These are phyloP conservation scores for Quadroppia sp. DNA, from an alignment of 2,888 invertebrate species.

Conservation along the genomic window DNA sequence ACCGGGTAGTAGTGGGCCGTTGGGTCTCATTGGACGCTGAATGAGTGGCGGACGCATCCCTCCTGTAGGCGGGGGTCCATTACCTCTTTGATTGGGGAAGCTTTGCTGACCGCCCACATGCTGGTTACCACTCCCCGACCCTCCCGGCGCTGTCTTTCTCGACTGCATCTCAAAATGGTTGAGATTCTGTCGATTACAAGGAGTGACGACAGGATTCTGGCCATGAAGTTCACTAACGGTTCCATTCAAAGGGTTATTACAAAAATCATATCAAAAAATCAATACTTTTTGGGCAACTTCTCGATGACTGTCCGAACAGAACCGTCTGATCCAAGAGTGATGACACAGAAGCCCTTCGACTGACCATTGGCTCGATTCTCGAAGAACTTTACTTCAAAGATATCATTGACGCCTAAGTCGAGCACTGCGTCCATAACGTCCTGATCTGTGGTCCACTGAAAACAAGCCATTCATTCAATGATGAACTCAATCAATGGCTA, in stretches of 20 bases:
- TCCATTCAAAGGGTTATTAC: slow-evolving; percentile 20
- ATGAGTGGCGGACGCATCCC: slow-evolving; percentile 50
- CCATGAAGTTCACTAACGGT: slow-evolving; percentile 73
- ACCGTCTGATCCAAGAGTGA: slow-evolving; percentile 85
- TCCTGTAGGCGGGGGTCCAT: slow-evolving; percentile 45
- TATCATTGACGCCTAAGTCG: slow-evolving; percentile 82
- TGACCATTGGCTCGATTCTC: slow-evolving; percentile 98
- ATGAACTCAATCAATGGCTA: not conserved
- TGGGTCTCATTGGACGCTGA: slow-evolving; percentile 43
- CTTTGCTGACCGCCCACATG: slow-evolving; percentile 49
- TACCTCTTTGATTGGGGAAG: slow-evolving; percentile 41
- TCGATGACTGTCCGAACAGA: slow-evolving; percentile 87
- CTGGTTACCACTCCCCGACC: slow-evolving; percentile 35
- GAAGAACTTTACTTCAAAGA: slow-evolving; percentile 97
- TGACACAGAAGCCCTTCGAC: slow-evolving; percentile 95
- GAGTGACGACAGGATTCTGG: slow-evolving; percentile 87
- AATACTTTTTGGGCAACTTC: slow-evolving; percentile 75
- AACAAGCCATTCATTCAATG: slow-evolving; percentile 15
- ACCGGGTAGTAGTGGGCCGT: slow-evolving; percentile 41
- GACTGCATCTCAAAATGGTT: slow-evolving; percentile 58
- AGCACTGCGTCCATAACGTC: slow-evolving; percentile 87
- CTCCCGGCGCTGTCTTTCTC: slow-evolving; percentile 49
- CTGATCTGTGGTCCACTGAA: slow-evolving; percentile 96
- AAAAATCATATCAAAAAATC: slow-evolving; percentile 4
- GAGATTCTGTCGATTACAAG: slow-evolving; percentile 85